phyloP scores from a whole-genome alignment of 1,140 invertebrate species.

The Diabrotica undecimpunctata region DNA sequence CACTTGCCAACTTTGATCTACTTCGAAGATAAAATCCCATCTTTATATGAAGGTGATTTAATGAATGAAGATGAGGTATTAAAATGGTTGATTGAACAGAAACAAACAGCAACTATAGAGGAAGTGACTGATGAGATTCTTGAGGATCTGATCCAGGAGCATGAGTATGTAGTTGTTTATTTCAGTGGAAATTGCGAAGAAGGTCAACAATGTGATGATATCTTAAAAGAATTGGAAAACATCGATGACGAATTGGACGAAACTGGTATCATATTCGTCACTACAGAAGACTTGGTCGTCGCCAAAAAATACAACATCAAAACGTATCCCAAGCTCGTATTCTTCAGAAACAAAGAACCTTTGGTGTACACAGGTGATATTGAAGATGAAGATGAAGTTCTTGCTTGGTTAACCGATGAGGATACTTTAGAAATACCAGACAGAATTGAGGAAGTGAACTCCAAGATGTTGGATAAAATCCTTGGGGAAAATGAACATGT shows the following conservation, averaged over 20 bases:
- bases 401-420: constrained; percentile 89
- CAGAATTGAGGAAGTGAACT: constrained; percentile 90
- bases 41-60: constrained; percentile 86
- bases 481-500: constrained; percentile 83
- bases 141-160: constrained; percentile 79
- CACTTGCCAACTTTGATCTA: constrained; percentile 84
- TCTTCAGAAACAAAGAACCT: constrained; percentile 88
- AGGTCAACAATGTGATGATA: constrained; percentile 78
- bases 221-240: constrained; percentile 82
- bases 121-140: constrained; percentile 92
- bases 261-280: constrained; percentile 90
- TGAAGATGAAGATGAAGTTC: constrained; percentile 84
- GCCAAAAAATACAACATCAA: constrained; percentile 86
- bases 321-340: constrained; percentile 78
- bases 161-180: constrained; percentile 91
- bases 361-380: constrained; percentile 72
- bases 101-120: constrained; percentile 88
- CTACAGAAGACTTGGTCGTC: constrained; percentile 76
- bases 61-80: constrained; percentile 90
- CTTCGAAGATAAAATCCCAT: constrained; percentile 89
- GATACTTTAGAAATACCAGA: constrained; percentile 88
- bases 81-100: constrained; percentile 86
- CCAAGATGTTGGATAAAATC: constrained; percentile 87
- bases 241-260: constrained; percentile 93
- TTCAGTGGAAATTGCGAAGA: constrained; percentile 89